phyloP scores from a whole-genome alignment of 1,140 invertebrate species.

The Aphaenogaster rudis region DNA sequence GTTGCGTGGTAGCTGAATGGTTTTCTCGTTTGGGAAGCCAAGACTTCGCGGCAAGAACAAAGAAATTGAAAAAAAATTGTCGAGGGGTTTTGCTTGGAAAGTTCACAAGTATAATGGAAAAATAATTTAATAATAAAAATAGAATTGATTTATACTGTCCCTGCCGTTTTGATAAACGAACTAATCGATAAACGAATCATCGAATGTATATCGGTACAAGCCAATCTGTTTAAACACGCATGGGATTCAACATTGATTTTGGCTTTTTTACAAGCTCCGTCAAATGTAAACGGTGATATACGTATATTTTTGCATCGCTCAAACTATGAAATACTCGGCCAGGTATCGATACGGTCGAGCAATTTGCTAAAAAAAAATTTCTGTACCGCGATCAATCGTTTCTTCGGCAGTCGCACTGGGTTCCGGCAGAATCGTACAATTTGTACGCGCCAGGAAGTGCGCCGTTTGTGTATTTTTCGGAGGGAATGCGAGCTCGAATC shows the following conservation, averaged over 20 bases:
- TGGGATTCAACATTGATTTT: constrained; percentile 28
- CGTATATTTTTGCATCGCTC: constrained; percentile 14
- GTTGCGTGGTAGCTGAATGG: constrained; percentile 58
- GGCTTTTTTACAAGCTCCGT: constrained; percentile 1
- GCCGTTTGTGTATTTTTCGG: constrained; percentile 30
- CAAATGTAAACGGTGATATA: constrained; percentile 18
- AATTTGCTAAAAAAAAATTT: constrained; percentile 42
- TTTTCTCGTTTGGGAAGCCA: constrained; percentile 77
- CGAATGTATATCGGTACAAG: not conserved
- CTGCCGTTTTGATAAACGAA: not conserved
- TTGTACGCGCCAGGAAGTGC: constrained; percentile 41
- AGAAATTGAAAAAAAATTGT: constrained; percentile 4
- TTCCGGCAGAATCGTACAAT: constrained; percentile 47
- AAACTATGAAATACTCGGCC: constrained; percentile 39
- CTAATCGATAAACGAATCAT: constrained; percentile 1
- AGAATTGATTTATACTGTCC: not conserved
- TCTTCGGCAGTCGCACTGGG: constrained; percentile 28
- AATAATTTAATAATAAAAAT: not conserved
- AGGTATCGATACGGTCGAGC: constrained; percentile 31
- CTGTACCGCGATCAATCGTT: constrained; percentile 41
- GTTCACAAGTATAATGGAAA: not conserved
- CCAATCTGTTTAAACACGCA: constrained; percentile 2
- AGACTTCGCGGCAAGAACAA: constrained; percentile 37
- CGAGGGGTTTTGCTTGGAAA: not conserved
- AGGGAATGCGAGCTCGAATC: constrained; percentile 12